phyloP scores from a whole-genome alignment of 2,113 vertebrate genomes.

The Apteryx owenii region DNA sequence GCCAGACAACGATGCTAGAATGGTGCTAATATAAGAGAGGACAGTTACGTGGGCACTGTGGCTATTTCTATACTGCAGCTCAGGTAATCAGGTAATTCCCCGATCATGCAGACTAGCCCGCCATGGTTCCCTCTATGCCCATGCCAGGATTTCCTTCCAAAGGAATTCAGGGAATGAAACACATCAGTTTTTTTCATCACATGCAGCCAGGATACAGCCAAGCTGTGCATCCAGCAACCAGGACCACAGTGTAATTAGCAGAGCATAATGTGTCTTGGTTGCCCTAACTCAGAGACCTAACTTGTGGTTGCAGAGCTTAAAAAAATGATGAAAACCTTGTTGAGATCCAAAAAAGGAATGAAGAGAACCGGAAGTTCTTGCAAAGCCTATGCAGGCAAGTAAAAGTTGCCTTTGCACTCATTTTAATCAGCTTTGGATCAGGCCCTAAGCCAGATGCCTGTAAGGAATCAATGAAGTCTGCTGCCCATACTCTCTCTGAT shows the following conservation, averaged over 20 bases:
- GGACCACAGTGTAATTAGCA: not conserved
- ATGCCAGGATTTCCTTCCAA: not conserved
- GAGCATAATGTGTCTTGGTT: not conserved
- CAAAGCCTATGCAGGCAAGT: not conserved
- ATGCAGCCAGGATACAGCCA: not conserved
- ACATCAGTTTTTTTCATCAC: not conserved
- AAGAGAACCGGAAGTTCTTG: not conserved
- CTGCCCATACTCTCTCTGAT: not conserved
- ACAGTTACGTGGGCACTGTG: not conserved
- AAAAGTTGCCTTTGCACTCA: not conserved
- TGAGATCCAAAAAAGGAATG: not conserved
- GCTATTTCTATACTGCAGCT: not conserved
- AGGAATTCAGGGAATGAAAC: not conserved
- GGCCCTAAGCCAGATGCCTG: not conserved
- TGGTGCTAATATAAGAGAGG: not conserved
- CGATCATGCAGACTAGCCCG: not conserved
- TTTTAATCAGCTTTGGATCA: not conserved
- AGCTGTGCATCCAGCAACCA: not conserved
- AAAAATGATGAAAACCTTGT: not conserved
- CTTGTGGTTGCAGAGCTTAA: not conserved
- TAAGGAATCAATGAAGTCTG: not conserved
- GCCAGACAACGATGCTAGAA: not conserved
- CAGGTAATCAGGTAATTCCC: not conserved
- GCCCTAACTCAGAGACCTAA: not conserved
- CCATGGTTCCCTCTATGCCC: not conserved